These are phyloP conservation scores for Luscinia megarhynchos DNA, from an alignment of 2,797 vertebrate genomes.

Conservation along the genomic window DNA sequence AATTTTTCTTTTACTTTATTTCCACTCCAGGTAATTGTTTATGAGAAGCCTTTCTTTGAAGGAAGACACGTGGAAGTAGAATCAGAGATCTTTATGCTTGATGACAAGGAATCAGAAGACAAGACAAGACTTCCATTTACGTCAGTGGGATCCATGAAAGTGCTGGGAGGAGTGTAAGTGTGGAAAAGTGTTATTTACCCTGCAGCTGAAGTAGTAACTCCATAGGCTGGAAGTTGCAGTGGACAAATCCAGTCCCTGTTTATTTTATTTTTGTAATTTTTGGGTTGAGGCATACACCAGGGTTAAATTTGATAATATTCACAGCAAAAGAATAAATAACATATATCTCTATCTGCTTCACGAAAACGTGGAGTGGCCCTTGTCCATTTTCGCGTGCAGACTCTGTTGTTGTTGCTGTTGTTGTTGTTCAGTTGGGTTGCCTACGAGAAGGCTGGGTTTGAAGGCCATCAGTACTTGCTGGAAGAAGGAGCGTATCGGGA, in stretches of 20 bases:
- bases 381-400: background rate
- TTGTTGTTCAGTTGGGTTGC: slow-evolving; percentile 88
- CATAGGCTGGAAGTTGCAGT: background rate
- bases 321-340: background rate
- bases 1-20: slow-evolving; percentile 9
- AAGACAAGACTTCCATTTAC: slow-evolving; percentile 44
- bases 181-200: background rate
- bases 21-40: slow-evolving; percentile 84
- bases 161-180: slow-evolving; percentile 93
- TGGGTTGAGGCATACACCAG: background rate
- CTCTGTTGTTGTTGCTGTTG: background rate
- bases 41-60: slow-evolving; percentile 91
- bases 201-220: background rate
- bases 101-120: slow-evolving; percentile 43
- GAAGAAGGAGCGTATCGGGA: slow-evolving; percentile 93
- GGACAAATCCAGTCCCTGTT: background rate
- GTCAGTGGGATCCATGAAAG: slow-evolving; percentile 89
- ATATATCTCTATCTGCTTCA: background rate
- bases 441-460: slow-evolving; percentile 87
- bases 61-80: slow-evolving; percentile 85
- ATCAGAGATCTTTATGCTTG: slow-evolving; percentile 78
- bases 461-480: slow-evolving; percentile 93
- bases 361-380: background rate
- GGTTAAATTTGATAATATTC: background rate
- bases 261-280: background rate